Evolutionary conservation across 2,888 invertebrate genomes (phyloP).

Genomic region (Platycnemis pennipes): DNA sequence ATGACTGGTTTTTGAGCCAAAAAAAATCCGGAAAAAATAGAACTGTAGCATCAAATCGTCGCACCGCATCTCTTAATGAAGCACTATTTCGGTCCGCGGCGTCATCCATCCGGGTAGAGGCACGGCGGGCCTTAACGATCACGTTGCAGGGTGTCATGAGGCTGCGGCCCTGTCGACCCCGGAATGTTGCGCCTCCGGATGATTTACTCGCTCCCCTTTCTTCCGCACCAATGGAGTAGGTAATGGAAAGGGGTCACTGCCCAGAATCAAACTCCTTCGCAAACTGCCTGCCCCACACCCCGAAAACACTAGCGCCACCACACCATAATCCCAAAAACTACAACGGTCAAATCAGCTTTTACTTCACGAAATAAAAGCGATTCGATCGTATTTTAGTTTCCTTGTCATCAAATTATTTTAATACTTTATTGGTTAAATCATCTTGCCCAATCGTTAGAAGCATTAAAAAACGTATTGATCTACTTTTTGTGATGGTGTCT

Average conservation of each 20-base stretch:
- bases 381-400: too few relatives aligned
- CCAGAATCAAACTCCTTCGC: background rate
- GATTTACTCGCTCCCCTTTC: conserved; percentile 17
- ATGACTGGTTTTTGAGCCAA: background rate
- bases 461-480: too few relatives aligned
- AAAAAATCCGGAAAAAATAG: background rate
- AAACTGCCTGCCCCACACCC: background rate
- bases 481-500: too few relatives aligned
- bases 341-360: too few relatives aligned
- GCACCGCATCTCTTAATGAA: background rate
- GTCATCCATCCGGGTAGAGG: background rate
- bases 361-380: too few relatives aligned
- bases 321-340: too few relatives aligned
- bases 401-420: too few relatives aligned
- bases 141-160: conserved; percentile 23
- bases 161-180: conserved; percentile 7
- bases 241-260: background rate
- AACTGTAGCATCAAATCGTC: background rate
- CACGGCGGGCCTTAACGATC: background rate
- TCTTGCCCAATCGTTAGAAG: too few relatives aligned
- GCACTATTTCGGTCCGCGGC: background rate
- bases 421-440: too few relatives aligned
- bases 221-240: background rate
- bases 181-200: background rate
- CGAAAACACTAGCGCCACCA: too few relatives aligned